Evolutionary conservation across 2,797 vertebrate species (phyloP).

Genomic region (Micrastur ruficollis): DNA sequence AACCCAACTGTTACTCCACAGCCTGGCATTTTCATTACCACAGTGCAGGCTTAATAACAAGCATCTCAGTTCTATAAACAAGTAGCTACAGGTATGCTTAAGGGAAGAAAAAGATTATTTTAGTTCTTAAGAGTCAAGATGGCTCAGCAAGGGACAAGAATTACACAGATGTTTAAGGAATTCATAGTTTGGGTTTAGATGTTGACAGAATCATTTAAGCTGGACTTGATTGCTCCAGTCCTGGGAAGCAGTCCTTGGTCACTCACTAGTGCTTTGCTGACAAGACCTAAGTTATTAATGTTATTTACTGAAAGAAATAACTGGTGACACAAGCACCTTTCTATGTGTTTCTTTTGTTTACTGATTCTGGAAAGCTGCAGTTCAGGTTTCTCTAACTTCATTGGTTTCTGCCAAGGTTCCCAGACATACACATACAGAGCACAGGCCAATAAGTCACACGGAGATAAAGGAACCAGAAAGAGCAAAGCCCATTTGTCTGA

Average conservation of each 20-base stretch:
- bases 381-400: not conserved
- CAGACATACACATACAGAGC: not conserved
- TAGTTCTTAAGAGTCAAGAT: not conserved
- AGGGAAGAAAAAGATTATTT: not conserved
- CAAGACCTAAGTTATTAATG: not conserved
- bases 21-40: not conserved
- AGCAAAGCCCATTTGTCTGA: not conserved
- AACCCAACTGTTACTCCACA: not conserved
- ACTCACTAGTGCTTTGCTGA: not conserved
- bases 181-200: not conserved
- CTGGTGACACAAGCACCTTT: not conserved
- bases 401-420: not conserved
- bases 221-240: not conserved
- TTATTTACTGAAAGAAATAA: not conserved
- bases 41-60: not conserved
- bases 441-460: rapidly evolving
- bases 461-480: not conserved
- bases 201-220: not conserved
- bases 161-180: not conserved
- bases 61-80: not conserved
- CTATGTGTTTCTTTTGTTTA: not conserved
- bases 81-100: not conserved
- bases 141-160: not conserved
- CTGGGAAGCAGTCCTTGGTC: not conserved
- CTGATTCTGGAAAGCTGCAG: not conserved